Base-by-base conservation (phyloP, 2,888 invertebrate species). In the Petrolisthes cinctipes region DNA sequence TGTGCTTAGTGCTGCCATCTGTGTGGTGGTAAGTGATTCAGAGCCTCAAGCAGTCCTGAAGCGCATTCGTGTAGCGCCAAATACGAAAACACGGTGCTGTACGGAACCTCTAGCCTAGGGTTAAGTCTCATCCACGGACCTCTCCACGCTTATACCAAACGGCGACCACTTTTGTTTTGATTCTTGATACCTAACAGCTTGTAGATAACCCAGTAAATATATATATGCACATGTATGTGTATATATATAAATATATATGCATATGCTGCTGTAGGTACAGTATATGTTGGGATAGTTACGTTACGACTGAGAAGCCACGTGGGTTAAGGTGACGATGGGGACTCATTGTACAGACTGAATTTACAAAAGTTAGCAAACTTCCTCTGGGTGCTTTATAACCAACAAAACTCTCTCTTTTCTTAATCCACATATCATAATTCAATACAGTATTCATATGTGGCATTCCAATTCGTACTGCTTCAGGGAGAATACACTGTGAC, bases 271-370 rank as follows among this genome's bases (percentile, higher is more conserved):
- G 81, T 86, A 86, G 68, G 81, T 75, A 81, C 81, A 61, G 81
- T 75, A 81, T 73, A 54, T 81, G 78, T 78, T 76, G 81, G 86
- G 86, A 86, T 86, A 76, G 73, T 71, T 71, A 71, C 86, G 81
- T 71, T 86, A 86, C 86, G 81, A 86, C 71, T 86, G 86, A 85
- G 85, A 86, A 86, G 86, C 86, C 81, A 86, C 86, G 61, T 86
- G 81, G 86, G 86, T 71, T 81, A 86, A 86, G 86, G 86, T 80
- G 71, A 86, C 86, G 53, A 37, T 51, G 53, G 78, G 84, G 87
- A 78, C 78, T 83, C 83, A 87, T 87, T 87, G 87, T 87, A 87
- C 87, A 87, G 83, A 87, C 80, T 87, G 81, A 87, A 84, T 87
- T 84, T 87, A 87, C 87, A 87, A 84, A 84, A 87, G 71, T 56